These are phyloP conservation scores for Acrossocheilus fasciatus DNA, from an alignment of 2,797 vertebrate species.

Conservation along the genomic window DNA sequence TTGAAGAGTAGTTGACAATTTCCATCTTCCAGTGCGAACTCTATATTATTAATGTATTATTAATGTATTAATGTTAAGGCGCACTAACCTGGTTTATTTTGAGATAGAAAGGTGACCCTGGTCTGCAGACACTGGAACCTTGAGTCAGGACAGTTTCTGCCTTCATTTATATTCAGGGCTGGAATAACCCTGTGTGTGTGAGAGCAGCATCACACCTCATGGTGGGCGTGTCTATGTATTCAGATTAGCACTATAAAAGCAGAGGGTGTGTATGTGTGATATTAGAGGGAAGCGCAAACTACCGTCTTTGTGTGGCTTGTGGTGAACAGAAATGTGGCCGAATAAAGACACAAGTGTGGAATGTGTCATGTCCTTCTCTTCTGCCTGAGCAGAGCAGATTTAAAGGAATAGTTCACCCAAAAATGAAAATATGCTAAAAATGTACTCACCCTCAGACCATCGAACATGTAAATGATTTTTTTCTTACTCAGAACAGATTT, in stretches of 20 bases:
- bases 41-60: not conserved
- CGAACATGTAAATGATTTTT: not conserved
- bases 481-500: not conserved
- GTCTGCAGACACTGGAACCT: constrained; percentile 16
- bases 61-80: not conserved
- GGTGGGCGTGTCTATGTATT: constrained; percentile 35
- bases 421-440: not conserved
- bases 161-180: constrained; percentile 39
- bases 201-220: not conserved
- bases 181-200: constrained; percentile 22
- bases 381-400: constrained; percentile 2
- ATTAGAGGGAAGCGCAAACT: constrained; percentile 24
- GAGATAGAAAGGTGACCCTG: not conserved
- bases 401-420: not conserved
- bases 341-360: constrained; percentile 72
- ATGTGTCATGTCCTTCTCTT: constrained; percentile 64
- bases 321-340: constrained; percentile 53
- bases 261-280: constrained; percentile 28
- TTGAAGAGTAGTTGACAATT: not conserved
- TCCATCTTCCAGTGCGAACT: not conserved
- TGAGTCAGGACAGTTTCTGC: constrained; percentile 3
- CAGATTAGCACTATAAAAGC: constrained; percentile 16
- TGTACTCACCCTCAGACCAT: not conserved
- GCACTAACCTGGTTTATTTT: constrained; percentile 30
- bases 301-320: constrained; percentile 25